phyloP scores from a whole-genome alignment of 2,797 vertebrate species.

The Chelon auratus region DNA sequence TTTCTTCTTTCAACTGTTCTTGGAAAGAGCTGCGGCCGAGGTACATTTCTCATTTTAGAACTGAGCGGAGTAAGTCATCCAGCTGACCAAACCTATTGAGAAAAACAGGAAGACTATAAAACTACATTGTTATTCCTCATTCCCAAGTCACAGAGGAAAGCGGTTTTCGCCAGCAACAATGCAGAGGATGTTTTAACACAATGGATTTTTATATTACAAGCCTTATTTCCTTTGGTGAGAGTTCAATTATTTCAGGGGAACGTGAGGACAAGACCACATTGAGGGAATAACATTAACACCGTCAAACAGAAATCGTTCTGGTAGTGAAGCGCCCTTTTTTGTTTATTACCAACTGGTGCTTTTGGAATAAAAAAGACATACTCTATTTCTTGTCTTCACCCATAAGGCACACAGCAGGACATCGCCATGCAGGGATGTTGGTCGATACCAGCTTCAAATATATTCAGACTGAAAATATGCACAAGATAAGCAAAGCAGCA shows the following conservation, averaged over 20 bases:
- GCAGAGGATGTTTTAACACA: conserved; percentile 67
- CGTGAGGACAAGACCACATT: conserved; percentile 22
- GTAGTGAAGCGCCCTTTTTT: background rate
- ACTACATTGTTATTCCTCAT: conserved; percentile 63
- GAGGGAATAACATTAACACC: conserved; percentile 41
- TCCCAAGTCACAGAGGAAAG: conserved; percentile 62
- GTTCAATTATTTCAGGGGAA: conserved; percentile 55
- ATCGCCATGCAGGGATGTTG: conserved; percentile 18
- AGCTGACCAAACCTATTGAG: conserved; percentile 47
- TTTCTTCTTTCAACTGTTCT: conserved; percentile 31
- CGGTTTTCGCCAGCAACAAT: conserved; percentile 50
- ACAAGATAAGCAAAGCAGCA: conserved; percentile 59
- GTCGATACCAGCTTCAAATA: conserved; percentile 45
- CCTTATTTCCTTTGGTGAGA: conserved; percentile 57
- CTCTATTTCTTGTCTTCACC: conserved; percentile 31
- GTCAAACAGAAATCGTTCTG: conserved; percentile 30
- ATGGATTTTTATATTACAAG: conserved; percentile 55
- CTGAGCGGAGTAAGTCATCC: conserved; percentile 51
- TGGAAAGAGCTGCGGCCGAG: conserved; percentile 31
- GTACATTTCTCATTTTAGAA: conserved; percentile 36
- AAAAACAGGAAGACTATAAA: conserved; percentile 76
- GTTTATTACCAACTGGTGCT: conserved; percentile 36
- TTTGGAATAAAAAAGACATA: conserved; percentile 39
- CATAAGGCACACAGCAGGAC: conserved; percentile 55
- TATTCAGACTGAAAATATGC: conserved; percentile 65